Evolutionary conservation across 2,113 vertebrate species (phyloP).

Genomic region (Microtus oregoni): DNA sequence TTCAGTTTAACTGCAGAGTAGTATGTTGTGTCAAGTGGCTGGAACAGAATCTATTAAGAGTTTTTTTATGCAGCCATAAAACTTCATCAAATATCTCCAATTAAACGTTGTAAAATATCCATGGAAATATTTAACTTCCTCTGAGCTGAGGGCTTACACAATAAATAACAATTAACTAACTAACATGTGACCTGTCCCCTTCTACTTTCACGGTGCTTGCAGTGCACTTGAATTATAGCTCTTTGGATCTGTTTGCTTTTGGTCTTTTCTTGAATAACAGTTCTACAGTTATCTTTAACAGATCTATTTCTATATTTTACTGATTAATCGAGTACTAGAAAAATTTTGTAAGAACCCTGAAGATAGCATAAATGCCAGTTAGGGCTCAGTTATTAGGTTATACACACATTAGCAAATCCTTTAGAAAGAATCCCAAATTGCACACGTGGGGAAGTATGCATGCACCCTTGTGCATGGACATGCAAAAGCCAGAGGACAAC

Average conservation of each 20-base stretch:
- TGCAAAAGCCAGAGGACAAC: background rate
- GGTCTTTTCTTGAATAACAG: slow-evolving; percentile 64
- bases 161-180: slow-evolving; percentile 38
- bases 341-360: background rate
- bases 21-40: background rate
- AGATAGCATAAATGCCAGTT: background rate
- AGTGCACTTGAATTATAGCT: background rate
- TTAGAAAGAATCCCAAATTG: background rate
- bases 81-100: background rate
- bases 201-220: background rate
- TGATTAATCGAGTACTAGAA: background rate
- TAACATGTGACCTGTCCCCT: background rate
- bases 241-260: background rate
- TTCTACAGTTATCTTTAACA: background rate
- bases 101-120: background rate
- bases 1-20: slow-evolving; percentile 52
- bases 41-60: slow-evolving; percentile 40
- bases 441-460: too few species aligned
- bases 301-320: slow-evolving; percentile 7
- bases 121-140: slow-evolving; percentile 53
- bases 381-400: background rate
- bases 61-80: slow-evolving; percentile 4
- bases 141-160: slow-evolving; percentile 43
- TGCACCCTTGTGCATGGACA: too few species aligned
- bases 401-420: background rate